Evolutionary conservation across 2,113 vertebrate species (phyloP), one percentile per base, ranked within the genome.

Genomic region (Micromys minutus): DNA sequence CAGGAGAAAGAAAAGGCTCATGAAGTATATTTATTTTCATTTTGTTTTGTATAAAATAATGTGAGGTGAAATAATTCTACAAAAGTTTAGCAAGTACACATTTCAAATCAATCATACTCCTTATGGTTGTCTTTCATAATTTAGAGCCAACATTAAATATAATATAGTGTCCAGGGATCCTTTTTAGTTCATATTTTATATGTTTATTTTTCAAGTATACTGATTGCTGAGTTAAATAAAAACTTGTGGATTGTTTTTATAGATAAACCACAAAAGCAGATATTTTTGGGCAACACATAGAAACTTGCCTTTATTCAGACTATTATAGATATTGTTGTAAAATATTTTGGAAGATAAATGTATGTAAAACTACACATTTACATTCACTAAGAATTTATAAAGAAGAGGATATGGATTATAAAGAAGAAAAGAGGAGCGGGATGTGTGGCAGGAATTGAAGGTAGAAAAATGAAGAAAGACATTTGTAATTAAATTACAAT

Each of bases 101-200:
- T 76, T 94, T 95, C 72, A 87, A 94, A 93, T 84, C 29, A 21
- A 74, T 47, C 2, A 75, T 63, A 87, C 75, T 90, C 90, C 29
- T 57, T 55, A 2, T 92, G 24, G 3, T 71, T 90, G 22, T 2
- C 13, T 88, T 88, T 83, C 42, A 80, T 88, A 87, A 65, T 77
- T 88, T 69, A 95, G 26, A 81, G 15, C 2, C 92, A 91, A 96
- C 72, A 92, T 39, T 87, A 31, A 87, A 8, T 36, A 87, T 22
- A 11, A 26, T 47, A 45, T 97, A 77, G 52, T 69, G 3, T 59
- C 50, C 83, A 29, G 45, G 26, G 45, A 29, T 47, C 29, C 29
- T 94, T 92, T 88, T 72, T 0, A 74, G n/a, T 87, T 74, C 55
- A 15, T n/a, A 55, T 74, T 94, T 94, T 75, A 12, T 47, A 36